Percentiles rank a stretch among this genome's conserved stretches.
Conservation (phyloP, 2,797 vertebrate genomes). For the Melanotaenia boesemani region DNA sequence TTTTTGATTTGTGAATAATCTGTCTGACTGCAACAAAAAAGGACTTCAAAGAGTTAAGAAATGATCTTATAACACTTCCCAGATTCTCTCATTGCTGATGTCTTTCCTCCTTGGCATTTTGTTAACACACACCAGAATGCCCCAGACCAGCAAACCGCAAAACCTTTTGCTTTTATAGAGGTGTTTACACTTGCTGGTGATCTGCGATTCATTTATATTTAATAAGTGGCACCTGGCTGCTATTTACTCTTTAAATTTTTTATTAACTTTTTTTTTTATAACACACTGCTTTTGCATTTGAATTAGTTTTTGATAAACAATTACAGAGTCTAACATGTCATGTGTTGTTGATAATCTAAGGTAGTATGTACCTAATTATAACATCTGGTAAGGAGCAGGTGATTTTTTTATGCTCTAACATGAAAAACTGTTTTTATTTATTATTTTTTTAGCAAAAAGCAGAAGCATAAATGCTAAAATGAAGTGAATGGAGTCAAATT, state of each 20-base stretch:
- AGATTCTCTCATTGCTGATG: too few relatives aligned
- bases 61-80: neutral
- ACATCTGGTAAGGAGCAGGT: too few relatives aligned
- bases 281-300: too few relatives aligned
- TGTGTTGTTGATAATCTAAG: too few relatives aligned
- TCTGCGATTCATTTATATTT: neutral
- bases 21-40: neutral
- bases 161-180: neutral
- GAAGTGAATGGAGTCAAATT: neutral
- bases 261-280: too few relatives aligned
- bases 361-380: too few relatives aligned
- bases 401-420: too few relatives aligned
- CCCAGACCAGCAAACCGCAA: neutral
- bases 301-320: too few relatives aligned
- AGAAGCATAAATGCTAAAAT: too few relatives aligned
- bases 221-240: neutral
- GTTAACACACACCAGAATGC: neutral
- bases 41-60: neutral
- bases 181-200: neutral
- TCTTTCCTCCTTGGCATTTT: neutral
- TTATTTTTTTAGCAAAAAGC: too few relatives aligned
- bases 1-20: neutral
- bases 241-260: neutral
- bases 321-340: too few relatives aligned
- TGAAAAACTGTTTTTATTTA: too few relatives aligned